These are phyloP conservation scores for Festucalex cinctus DNA, from an alignment of 2,113 vertebrate species.

Conservation along the genomic window DNA sequence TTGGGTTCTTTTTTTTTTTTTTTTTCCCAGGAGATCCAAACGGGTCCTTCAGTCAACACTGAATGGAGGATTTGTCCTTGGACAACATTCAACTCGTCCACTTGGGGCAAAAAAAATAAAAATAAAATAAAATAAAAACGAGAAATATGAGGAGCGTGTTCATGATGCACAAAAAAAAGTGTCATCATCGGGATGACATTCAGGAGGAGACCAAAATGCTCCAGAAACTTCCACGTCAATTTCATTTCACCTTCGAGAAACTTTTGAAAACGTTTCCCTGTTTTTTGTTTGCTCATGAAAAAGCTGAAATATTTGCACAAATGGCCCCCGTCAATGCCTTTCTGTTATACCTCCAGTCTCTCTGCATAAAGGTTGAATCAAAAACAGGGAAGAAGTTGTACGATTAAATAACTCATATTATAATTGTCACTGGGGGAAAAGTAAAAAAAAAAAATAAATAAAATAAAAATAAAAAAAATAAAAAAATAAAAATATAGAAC, in stretches of 20 bases:
- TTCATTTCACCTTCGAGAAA: not conserved
- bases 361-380: too few species aligned
- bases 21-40: slow-evolving; percentile 37
- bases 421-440: too few species aligned
- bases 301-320: too few species aligned
- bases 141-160: not conserved
- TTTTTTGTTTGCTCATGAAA: not conserved
- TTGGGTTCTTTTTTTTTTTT: slow-evolving; percentile 58
- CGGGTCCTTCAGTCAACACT: slow-evolving; percentile 42
- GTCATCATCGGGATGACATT: not conserved
- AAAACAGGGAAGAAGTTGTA: too few species aligned
- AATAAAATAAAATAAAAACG: too few species aligned
- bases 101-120: not conserved
- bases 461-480: too few species aligned
- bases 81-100: slow-evolving; percentile 10
- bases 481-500: too few species aligned
- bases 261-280: not conserved
- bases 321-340: too few species aligned
- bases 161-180: slow-evolving; percentile 1
- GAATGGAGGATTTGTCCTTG: slow-evolving; percentile 49
- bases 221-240: not conserved
- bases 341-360: too few species aligned
- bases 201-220: not conserved
- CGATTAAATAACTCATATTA: too few species aligned
- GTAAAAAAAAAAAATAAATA: too few species aligned